A percentile compares a stretch with the other conserved stretches of the same genome.
These are phyloP conservation scores for Podilymbus podiceps DNA, from an alignment of 2,113 vertebrate species.

Conservation along the genomic window DNA sequence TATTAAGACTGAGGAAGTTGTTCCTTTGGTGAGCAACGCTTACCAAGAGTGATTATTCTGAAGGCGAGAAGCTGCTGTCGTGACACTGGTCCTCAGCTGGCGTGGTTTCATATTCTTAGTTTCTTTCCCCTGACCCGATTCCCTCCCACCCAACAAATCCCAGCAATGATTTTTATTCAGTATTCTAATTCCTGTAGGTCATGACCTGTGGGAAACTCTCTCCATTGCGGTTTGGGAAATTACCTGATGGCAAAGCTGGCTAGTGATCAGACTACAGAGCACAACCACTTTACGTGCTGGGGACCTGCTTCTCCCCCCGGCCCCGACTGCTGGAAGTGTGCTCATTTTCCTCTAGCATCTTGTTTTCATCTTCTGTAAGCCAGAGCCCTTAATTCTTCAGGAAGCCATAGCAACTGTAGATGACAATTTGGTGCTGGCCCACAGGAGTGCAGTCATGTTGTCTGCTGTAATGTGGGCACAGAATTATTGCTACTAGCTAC, in stretches of 20 bases:
- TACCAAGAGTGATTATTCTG: background rate
- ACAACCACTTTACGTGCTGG: fast-evolving
- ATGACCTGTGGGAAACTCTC: background rate
- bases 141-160: background rate
- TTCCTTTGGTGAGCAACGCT: background rate
- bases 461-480: background rate
- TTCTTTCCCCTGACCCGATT: background rate
- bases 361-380: background rate
- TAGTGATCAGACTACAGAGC: background rate
- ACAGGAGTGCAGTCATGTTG: background rate
- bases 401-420: background rate
- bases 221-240: background rate
- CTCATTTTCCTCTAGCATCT: background rate
- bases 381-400: background rate
- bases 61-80: background rate
- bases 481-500: background rate
- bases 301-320: background rate
- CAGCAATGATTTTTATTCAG: background rate
- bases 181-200: background rate
- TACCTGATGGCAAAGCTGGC: fast-evolving
- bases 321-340: background rate
- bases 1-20: background rate
- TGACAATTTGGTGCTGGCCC: background rate
- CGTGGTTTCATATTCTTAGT: background rate
- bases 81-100: background rate